A percentile compares a stretch with the other conserved stretches of the same genome.
These are phyloP conservation scores for Sciurus niger DNA, from an alignment of 2,113 vertebrate species.

Conservation along the genomic window DNA sequence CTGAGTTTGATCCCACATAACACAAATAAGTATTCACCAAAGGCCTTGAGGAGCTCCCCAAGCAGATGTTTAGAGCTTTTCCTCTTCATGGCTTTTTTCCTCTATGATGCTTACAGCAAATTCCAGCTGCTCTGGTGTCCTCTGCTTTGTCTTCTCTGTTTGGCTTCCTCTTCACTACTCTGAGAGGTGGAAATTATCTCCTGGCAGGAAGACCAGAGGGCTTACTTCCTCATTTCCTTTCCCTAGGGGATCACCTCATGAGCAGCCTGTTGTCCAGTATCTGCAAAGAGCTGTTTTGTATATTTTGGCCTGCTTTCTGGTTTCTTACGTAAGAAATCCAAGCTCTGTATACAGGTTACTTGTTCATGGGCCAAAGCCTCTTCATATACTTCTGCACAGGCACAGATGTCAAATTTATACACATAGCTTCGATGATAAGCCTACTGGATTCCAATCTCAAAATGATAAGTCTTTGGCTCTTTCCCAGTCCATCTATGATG, in stretches of 20 bases:
- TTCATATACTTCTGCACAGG: slow-evolving; percentile 1
- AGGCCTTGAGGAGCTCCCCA: not conserved
- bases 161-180: not conserved
- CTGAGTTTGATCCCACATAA: not conserved
- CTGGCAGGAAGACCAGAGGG: not conserved
- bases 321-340: slow-evolving; percentile 14
- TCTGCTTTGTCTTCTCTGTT: slow-evolving; percentile 5
- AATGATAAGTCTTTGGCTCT: slow-evolving; percentile 42
- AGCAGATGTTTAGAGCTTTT: not conserved
- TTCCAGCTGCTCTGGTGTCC: not conserved
- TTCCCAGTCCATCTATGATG: not conserved
- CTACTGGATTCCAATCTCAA: slow-evolving; percentile 10
- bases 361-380: slow-evolving; percentile 8
- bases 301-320: slow-evolving; percentile 4
- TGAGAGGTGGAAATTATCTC: not conserved
- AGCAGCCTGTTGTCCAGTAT: not conserved
- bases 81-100: not conserved
- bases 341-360: not conserved
- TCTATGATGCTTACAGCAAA: not conserved
- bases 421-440: not conserved
- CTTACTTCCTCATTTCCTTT: slow-evolving; percentile 4
- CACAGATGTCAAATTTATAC: not conserved
- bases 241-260: not conserved
- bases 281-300: not conserved
- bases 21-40: not conserved